Base-by-base conservation (phyloP, 2,888 invertebrate species). In the Cheilosia scutellata region DNA sequence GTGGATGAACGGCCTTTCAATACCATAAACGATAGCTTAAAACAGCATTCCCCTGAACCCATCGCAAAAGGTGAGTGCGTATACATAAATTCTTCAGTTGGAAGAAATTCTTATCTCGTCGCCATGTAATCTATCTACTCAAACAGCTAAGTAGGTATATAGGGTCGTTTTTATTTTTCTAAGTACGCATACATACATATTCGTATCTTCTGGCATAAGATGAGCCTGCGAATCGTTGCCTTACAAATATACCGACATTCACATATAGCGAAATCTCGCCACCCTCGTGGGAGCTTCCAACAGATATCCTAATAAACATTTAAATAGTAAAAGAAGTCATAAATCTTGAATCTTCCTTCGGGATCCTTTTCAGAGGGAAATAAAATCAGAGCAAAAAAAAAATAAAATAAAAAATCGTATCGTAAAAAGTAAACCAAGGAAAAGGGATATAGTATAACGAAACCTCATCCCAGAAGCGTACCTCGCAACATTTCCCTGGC, bases 241-340 rank as follows among this genome's bases (percentile, higher is more conserved):
- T 40, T 3, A 63, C 20, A 57, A 9, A 25, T 20, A 47, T 31
- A 65, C 37, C 51, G 13, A 76, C 40, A 76, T 9, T 29, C 11
- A 5, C 27, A 27, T 7, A 37, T 7, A 37, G 40, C 9, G 5
- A 27, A 60, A 7, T 53, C 9, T 5, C 20, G 6, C 74, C 25
- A 57, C 49, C 57, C 37, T 47, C 51, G 60, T 42, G 63, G 72
- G 72, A 55, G 9, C 44, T 70, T 44, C 51, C 53, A 75, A 60
- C 53, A 80, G 75, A 84, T 84, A 86, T 72, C 86, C 82, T 82
- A 82, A 86, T 86, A 86, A 86, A 82, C 86, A 86, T 86, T 86
- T 86, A 76, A 86, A 86, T 86, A 86, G 76, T 86, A 86, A 82
- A 86, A 86, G 65, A 77, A 86, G 86, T 82, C 86, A 86, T 86